phyloP scores from a whole-genome alignment of 2,113 vertebrate genomes.

The Chaenocephalus aceratus region DNA sequence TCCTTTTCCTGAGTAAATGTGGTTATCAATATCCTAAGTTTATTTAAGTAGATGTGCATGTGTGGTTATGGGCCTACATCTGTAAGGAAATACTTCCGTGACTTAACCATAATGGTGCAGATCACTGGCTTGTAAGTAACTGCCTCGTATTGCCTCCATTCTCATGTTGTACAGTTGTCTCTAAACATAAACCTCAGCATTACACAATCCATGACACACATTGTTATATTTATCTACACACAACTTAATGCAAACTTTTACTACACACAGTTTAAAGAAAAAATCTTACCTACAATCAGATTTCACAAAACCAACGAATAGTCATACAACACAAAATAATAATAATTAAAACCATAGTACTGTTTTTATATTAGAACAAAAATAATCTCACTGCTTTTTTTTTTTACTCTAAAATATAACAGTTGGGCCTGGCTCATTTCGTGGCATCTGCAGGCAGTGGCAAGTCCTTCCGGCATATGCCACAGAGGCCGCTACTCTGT shows the following conservation, averaged over 20 bases:
- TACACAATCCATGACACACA: conserved; percentile 47
- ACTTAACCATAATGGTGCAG: not conserved
- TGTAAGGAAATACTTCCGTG: not conserved
- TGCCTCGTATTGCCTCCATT: conserved; percentile 18
- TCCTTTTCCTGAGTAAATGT: not conserved
- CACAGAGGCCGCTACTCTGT: too few species aligned
- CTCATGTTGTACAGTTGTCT: conserved; percentile 70
- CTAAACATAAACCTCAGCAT: conserved; percentile 78
- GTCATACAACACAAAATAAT: not conserved
- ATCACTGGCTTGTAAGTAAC: not conserved
- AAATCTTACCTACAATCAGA: not conserved
- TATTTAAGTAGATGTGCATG: not conserved
- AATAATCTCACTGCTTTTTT: not conserved
- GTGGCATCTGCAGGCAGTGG: too few species aligned
- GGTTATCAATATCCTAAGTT: conserved; percentile 3
- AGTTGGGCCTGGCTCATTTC: too few species aligned
- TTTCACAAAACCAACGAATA: not conserved
- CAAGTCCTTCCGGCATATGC: too few species aligned
- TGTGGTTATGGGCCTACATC: not conserved
- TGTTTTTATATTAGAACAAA: not conserved
- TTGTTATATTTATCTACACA: not conserved
- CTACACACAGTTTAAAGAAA: not conserved
- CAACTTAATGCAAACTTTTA: not conserved
- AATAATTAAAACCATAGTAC: not conserved
- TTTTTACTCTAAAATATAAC: not conserved